phyloP scores from a whole-genome alignment of 2,888 invertebrate genomes.

The Folsomia manolachei region DNA sequence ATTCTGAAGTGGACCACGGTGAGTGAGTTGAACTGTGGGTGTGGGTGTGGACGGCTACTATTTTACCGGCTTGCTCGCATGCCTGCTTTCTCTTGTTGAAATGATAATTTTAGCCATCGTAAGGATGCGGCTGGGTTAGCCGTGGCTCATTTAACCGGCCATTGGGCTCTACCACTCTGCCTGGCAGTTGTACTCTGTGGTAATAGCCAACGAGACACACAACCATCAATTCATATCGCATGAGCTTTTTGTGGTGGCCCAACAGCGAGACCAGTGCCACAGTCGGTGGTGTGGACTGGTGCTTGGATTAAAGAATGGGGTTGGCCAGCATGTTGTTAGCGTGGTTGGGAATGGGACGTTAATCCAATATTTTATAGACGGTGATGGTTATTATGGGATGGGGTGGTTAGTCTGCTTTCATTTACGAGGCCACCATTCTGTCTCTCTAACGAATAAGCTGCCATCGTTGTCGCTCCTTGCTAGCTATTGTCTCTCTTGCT shows the following conservation, averaged over 20 bases:
- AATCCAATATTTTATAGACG: slow-evolving; percentile 45
- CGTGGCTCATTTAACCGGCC: background rate
- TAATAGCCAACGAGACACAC: too few species aligned
- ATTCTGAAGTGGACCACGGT: slow-evolving; percentile 59
- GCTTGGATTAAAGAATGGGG: slow-evolving; percentile 24
- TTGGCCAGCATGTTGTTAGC: slow-evolving; percentile 25
- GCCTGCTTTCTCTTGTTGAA: background rate
- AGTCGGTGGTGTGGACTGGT: slow-evolving; percentile 23
- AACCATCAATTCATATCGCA: background rate
- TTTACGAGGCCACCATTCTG: background rate
- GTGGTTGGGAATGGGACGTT: slow-evolving; percentile 39
- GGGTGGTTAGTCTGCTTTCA: slow-evolving; percentile 30
- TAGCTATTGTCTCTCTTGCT: background rate
- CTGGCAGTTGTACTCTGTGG: background rate
- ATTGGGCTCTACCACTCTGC: too few species aligned
- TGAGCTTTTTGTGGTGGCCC: background rate
- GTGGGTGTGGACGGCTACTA: background rate
- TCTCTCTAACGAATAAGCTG: background rate
- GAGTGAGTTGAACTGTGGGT: slow-evolving; percentile 34
- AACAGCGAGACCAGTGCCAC: too few species aligned
- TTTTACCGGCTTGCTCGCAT: background rate
- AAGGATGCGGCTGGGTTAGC: background rate
- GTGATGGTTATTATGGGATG: slow-evolving; percentile 45
- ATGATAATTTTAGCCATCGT: background rate
- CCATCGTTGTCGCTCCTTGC: background rate